Evolutionary conservation across 2,888 invertebrate species (phyloP).

Genomic region (Agonum fuliginosum): DNA sequence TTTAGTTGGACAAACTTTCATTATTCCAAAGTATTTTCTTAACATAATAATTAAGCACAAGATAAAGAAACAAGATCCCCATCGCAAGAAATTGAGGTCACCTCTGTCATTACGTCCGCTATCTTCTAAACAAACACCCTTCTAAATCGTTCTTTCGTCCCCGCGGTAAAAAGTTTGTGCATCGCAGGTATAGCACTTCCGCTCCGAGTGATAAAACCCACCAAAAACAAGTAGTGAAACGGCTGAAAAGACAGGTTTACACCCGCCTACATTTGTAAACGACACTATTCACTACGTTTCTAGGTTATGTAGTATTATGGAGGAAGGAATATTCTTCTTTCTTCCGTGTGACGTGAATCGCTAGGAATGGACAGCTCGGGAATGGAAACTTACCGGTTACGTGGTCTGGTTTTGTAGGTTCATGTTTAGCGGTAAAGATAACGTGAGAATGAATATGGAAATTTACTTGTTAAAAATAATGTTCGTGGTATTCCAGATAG

Average conservation of each 20-base stretch:
- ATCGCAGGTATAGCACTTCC: conserved; percentile 21
- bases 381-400: not conserved
- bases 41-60: not conserved
- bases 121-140: not conserved
- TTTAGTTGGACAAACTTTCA: no score
- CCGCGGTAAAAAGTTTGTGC: not conserved
- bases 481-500: no score
- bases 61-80: not conserved
- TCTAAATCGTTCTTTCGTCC: not conserved
- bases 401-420: not conserved
- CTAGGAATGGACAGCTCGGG: not conserved
- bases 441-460: not conserved
- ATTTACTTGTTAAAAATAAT: conserved; percentile 5
- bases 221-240: not conserved
- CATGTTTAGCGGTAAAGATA: conserved; percentile 17
- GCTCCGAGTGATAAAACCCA: conserved; percentile 19
- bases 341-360: not conserved
- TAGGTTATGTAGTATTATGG: conserved; percentile 14
- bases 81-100: conserved; percentile 15
- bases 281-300: not conserved
- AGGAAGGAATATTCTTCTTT: not conserved
- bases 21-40: no score
- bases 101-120: not conserved
- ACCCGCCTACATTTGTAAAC: not conserved
- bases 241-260: not conserved